phyloP scores from a whole-genome alignment of 2,113 vertebrate genomes.

The Hemiprocne comata region DNA sequence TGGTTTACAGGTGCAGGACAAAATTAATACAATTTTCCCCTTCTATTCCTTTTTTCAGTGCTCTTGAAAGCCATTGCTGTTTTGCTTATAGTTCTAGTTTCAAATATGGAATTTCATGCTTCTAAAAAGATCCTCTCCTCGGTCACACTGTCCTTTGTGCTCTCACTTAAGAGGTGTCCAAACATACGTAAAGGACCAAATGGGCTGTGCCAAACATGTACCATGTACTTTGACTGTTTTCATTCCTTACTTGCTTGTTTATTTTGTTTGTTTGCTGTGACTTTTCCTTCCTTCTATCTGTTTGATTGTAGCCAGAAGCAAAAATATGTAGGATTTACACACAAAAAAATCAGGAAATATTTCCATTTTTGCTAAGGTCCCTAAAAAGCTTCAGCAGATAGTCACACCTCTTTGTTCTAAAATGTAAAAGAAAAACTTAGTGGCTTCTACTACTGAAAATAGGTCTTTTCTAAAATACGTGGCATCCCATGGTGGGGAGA shows the following conservation, averaged over 20 bases:
- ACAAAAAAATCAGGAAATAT: not conserved
- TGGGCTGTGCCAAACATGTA: not conserved
- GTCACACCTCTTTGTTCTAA: not conserved
- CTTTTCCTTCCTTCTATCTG: not conserved
- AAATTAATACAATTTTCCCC: not conserved
- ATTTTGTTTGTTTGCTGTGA: not conserved
- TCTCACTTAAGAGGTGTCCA: not conserved
- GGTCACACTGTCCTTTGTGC: not conserved
- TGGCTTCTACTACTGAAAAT: conserved; percentile 30
- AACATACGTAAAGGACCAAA: fast-evolving
- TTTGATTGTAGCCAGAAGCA: not conserved
- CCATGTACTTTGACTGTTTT: not conserved
- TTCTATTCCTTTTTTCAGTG: not conserved
- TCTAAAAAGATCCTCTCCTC: not conserved
- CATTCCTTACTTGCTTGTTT: not conserved
- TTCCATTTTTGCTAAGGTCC: not conserved
- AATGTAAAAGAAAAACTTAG: not conserved
- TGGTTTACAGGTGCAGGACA: not conserved
- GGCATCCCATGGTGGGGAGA: not conserved
- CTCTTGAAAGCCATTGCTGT: not conserved
- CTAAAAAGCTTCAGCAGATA: not conserved
- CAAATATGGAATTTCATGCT: not conserved
- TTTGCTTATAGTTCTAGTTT: not conserved
- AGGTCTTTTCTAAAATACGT: not conserved
- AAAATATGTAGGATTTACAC: not conserved